Base-by-base conservation (phyloP, 1,140 invertebrate species). In the Myzus persicae region DNA sequence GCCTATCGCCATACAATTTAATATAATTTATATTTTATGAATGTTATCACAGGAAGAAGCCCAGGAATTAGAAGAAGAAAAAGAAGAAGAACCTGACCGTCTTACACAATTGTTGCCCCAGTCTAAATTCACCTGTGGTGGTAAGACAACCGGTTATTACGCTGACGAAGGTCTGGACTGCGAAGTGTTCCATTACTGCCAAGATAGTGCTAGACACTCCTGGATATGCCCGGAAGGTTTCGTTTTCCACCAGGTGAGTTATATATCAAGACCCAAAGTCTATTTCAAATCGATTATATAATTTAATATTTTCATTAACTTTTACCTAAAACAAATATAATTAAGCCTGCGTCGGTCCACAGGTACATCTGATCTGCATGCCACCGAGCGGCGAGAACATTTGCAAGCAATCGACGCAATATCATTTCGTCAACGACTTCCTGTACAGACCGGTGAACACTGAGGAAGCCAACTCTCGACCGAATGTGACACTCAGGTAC, bases 131-230 rank as follows among this genome's bases (percentile, higher is more conserved):
- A 96, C 96, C 94, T 98, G 98, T 95, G 96, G 96, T 54, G 96
- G 96, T 94, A 97, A 97, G 94, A 97, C 98, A 94, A 98, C 98
- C 38, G 98, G 98, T 36, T 99, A 99, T 95, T 99, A 99, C 95
- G 98, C 98, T 40, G 98, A 99, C 94, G 97, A 98, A 94, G 97
- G 97, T 90, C 96, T 99, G 42, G 96, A 97, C 94, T 99, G 98
- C 94, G 98, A 98, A 95, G 98, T 98, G 0, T 99, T 99, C 96
- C 98, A 99, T 95, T 99, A 99, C 95, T 99, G 98, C 95, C 98
- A 98, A 94, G 98, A 98, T 93, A 98, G 97, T 94, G 97, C 97
- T 26, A 97, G 97, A 94, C 98, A 98, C 95, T 98, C 98, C 1
- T 99, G 98, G 98, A 97, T 98, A 94, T 99, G 98, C 94, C 98